Evolutionary conservation across 2,888 invertebrate species (phyloP), one percentile per base, ranked within the genome.

Genomic region (Timema cristinae): DNA sequence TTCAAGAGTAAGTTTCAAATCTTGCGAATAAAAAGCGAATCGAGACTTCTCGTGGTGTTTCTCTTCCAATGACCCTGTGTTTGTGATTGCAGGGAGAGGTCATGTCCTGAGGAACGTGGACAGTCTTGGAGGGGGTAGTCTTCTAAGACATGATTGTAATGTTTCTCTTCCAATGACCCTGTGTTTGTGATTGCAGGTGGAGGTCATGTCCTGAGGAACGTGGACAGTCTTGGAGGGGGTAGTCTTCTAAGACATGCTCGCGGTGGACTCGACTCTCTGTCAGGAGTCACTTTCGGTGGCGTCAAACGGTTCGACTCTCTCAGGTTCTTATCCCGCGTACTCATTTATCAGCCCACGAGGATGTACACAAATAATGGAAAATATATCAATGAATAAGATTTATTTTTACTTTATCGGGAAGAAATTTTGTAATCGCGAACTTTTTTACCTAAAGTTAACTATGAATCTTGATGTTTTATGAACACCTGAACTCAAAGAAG

Each of bases 241-340:
- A 66, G 66, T n/a, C 59, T 71, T 54, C 59, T 72, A n/a, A 70
- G 75, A 10, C 81, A 81, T 73, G 81, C 81, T 0, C 83, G 80
- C 79, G 75, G 82, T 76, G 32, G 47, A 8, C 73, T 86, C 79
- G 82, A 82, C 81, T 78, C 84, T 73, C 76, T 84, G 51, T 79
- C 81, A n/a, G 84, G 83, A 5, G 78, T 79, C 61, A 80, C 81
- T 7, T 82, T 84, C 73, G 84, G 84, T 48, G 78, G 79, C 66
- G 79, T 79, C 73, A 84, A 84, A 77, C 77, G 83, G 75, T 81
- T 81, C 72, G 80, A 81, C 75, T 78, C 81, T 8, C 77, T 80
- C 70, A 81, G 80, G 82, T 82, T 77, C 15, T 15, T 49, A 32
- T 8, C n/a, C 15, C n/a, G 16, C 73, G 56, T 49, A 63, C 32